Percentiles rank a stretch among this genome's conserved stretches.
Evolutionary conservation across 2,113 vertebrate species (phyloP).

Genomic region (Aviceda subcristata): DNA sequence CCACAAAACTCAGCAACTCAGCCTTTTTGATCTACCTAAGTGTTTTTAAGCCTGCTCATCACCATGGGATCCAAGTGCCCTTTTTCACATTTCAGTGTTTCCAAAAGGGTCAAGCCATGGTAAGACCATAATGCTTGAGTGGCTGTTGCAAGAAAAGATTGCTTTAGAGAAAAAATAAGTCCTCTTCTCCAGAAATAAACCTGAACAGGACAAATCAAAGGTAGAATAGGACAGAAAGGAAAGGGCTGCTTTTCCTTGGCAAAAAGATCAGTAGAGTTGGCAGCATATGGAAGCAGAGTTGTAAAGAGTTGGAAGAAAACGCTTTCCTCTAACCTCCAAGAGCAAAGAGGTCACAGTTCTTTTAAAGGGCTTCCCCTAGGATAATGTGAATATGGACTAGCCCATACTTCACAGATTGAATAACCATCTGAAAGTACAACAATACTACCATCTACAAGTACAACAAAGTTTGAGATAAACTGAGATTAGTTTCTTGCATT

Average conservation of each 20-base stretch:
- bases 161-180: neutral
- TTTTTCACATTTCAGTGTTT: neutral
- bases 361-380: slow-evolving; percentile 14
- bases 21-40: neutral
- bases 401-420: neutral
- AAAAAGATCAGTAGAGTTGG: neutral
- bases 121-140: neutral
- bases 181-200: neutral
- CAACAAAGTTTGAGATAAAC: neutral
- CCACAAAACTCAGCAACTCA: neutral
- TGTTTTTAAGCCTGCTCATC: slow-evolving; percentile 23
- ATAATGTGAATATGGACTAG: neutral
- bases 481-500: slow-evolving; percentile 10
- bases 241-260: neutral
- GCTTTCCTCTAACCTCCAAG: neutral
- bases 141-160: neutral
- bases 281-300: neutral
- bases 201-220: neutral
- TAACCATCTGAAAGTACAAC: slow-evolving; percentile 30
- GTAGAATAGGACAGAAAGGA: neutral
- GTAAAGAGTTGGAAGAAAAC: neutral
- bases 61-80: neutral
- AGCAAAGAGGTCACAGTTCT: neutral
- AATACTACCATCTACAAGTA: neutral
- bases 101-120: neutral